Evolutionary conservation across 2,113 vertebrate genomes (phyloP).

Genomic region (Poecilia latipinna): DNA sequence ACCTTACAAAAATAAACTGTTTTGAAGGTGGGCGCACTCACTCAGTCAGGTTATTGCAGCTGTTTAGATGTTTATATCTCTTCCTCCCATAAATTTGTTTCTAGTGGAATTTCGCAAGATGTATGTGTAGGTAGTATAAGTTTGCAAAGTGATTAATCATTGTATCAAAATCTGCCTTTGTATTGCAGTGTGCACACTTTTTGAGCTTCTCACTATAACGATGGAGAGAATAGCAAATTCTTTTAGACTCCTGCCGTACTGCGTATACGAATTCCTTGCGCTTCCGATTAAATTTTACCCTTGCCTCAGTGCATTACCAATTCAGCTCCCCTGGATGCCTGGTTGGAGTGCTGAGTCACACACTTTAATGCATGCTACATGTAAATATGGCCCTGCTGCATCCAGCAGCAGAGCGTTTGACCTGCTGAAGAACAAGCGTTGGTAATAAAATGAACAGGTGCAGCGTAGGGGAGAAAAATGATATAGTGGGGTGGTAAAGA

Average conservation of each 20-base stretch:
- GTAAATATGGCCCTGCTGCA: conserved; percentile 19
- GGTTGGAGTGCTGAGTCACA: conserved; percentile 30
- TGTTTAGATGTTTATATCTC: background rate
- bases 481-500: conserved; percentile 16
- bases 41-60: no score
- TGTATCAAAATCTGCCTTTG: no score
- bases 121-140: background rate
- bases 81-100: background rate
- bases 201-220: background rate
- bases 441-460: conserved; percentile 45
- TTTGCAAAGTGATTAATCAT: background rate
- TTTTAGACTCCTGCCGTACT: conserved; percentile 4
- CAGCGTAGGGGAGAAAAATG: conserved; percentile 26
- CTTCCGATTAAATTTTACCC: conserved; percentile 19
- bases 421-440: conserved; percentile 18
- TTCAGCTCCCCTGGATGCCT: background rate
- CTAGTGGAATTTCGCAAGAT: background rate
- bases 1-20: no score
- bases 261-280: conserved; percentile 2
- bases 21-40: no score
- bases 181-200: no score
- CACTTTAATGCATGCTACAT: background rate
- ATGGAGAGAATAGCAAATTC: conserved; percentile 8
- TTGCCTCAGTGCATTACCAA: conserved; percentile 10
- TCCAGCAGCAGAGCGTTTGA: conserved; percentile 8